Percentiles rank a stretch among this genome's conserved stretches.
These are phyloP conservation scores for Irena cyanogastra DNA, from an alignment of 2,113 vertebrate genomes.

Conservation along the genomic window DNA sequence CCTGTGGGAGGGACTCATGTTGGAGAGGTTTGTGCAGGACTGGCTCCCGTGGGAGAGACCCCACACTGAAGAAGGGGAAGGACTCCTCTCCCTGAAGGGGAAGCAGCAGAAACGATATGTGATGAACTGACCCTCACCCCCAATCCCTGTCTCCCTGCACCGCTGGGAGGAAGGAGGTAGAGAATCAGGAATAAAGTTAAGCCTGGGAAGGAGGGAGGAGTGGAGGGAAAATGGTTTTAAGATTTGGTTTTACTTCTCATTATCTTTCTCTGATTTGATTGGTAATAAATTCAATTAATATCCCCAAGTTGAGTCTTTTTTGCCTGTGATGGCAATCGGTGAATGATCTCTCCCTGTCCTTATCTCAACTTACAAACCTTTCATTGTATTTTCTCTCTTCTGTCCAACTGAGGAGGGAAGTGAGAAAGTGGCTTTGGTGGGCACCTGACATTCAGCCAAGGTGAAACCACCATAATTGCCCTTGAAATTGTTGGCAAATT, in stretches of 20 bases:
- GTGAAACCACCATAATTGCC: neutral
- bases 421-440: neutral
- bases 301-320: neutral
- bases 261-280: neutral
- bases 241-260: neutral
- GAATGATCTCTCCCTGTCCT: neutral
- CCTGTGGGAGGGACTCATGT: neutral
- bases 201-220: neutral
- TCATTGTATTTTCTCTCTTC: neutral
- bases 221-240: neutral
- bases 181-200: neutral
- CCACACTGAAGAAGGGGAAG: neutral
- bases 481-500: neutral
- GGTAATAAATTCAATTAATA: neutral
- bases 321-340: neutral
- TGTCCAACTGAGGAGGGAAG: neutral
- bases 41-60: neutral
- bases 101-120: neutral
- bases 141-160: neutral
- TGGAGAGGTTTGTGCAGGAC: neutral
- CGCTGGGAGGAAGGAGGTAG: neutral
- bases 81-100: neutral
- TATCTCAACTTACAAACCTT: neutral
- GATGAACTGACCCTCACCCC: neutral
- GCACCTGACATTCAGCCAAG: neutral